Evolutionary conservation across 2,113 vertebrate species (phyloP).

Genomic region (Pelobates fuscus): DNA sequence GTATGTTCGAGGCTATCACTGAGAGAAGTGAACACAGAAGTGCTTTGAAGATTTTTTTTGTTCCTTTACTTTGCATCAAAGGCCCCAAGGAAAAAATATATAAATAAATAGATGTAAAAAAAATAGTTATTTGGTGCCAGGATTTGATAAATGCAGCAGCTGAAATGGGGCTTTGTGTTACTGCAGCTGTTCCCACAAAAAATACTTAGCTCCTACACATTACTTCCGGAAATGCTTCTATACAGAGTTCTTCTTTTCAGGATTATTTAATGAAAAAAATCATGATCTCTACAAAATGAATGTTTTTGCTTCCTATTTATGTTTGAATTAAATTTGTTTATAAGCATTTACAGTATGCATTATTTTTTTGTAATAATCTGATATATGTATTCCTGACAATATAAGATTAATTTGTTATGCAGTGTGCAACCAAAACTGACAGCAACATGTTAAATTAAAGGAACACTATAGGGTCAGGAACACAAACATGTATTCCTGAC

Average conservation of each 20-base stretch:
- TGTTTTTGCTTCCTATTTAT: too few species aligned
- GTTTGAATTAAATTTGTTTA: too few species aligned
- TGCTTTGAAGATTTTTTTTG: constrained; percentile 29
- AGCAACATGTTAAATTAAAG: too few species aligned
- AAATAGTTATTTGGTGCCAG: constrained; percentile 25
- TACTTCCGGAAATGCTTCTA: constrained; percentile 32
- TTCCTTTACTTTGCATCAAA: constrained; percentile 19
- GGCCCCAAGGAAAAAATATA: constrained; percentile 18
- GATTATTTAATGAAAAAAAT: too few species aligned
- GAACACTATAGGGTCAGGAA: too few species aligned
- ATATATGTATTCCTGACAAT: too few species aligned
- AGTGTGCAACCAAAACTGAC: too few species aligned
- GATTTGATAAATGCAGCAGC: constrained; percentile 28
- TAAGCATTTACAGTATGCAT: too few species aligned
- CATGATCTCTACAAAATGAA: too few species aligned
- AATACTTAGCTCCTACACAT: background rate
- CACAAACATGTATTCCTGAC: too few species aligned
- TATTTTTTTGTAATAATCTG: too few species aligned
- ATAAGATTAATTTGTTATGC: too few species aligned
- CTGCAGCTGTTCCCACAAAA: constrained; percentile 51
- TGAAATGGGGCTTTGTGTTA: constrained; percentile 50
- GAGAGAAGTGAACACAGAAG: constrained; percentile 28
- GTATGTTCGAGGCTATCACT: background rate
- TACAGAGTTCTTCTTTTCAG: background rate
- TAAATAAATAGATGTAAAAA: background rate